Percentiles rank a stretch among this genome's conserved stretches.
phyloP scores from a whole-genome alignment of 2,797 vertebrate genomes.

The Urophycis tenuis region DNA sequence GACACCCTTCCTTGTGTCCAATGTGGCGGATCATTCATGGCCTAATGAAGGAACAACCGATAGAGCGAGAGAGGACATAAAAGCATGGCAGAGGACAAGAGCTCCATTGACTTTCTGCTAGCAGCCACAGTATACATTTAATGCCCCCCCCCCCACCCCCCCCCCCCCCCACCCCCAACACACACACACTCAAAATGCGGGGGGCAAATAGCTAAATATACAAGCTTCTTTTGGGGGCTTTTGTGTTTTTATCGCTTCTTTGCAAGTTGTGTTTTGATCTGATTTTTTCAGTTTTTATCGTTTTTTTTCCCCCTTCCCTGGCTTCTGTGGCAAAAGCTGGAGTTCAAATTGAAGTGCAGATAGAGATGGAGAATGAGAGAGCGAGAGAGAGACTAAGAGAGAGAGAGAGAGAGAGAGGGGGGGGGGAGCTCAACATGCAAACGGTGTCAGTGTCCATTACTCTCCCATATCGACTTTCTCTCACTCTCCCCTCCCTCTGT shows the following conservation, averaged over 20 bases:
- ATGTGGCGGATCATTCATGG: not conserved
- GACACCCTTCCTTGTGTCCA: not conserved
- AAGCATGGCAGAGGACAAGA: not conserved
- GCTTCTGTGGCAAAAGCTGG: not conserved
- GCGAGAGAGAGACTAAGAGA: not conserved
- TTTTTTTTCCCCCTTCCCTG: not conserved
- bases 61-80: not conserved
- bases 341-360: not conserved
- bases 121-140: not conserved
- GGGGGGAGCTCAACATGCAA: constrained; percentile 16
- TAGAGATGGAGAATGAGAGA: not conserved
- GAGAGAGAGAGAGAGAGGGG: constrained; percentile 3
- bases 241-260: not conserved
- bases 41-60: not conserved
- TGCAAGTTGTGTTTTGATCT: not conserved
- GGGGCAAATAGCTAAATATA: not conserved
- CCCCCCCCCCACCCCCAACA: no score
- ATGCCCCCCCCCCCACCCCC: no score
- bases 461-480: constrained; percentile 9
- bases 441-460: constrained; percentile 2
- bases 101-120: not conserved
- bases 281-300: no score
- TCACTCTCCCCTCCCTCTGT: not conserved
- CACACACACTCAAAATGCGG: not conserved
- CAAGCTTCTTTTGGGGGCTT: not conserved